phyloP scores from a whole-genome alignment of 1,140 invertebrate species.

The Plectus sambesii region DNA sequence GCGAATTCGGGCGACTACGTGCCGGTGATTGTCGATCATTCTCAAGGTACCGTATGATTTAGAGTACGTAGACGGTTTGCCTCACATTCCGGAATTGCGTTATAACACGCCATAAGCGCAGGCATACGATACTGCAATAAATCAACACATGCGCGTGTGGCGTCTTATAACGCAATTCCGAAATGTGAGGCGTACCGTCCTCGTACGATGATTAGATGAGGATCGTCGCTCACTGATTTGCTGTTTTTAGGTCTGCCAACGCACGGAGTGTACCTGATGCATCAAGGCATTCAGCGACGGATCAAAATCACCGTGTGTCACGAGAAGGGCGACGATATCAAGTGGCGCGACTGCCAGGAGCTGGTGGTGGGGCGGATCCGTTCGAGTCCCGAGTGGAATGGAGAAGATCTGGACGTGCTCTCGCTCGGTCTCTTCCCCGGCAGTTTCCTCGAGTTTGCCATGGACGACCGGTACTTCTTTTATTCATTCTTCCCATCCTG shows the following conservation, averaged over 20 bases:
- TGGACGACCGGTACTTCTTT: conserved; percentile 70
- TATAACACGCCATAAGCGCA: no score
- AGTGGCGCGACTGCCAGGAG: conserved; percentile 69
- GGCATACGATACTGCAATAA: no score
- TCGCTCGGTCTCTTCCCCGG: conserved; percentile 90
- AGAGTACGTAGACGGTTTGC: no score
- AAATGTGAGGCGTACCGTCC: no score
- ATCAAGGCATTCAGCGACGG: conserved; percentile 90
- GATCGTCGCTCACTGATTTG: no score
- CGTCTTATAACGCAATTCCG: no score
- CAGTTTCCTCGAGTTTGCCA: conserved; percentile 76
- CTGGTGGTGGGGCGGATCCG: conserved; percentile 84
- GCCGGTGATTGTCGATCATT: no score
- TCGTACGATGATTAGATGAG: no score
- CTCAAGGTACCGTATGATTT: no score
- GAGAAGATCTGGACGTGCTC: conserved; percentile 82
- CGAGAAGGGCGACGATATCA: conserved; percentile 77
- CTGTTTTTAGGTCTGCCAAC: conserved; percentile 88
- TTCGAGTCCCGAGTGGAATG: conserved; percentile 72
- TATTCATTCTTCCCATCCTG: no score
- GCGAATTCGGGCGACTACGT: conserved; percentile 88
- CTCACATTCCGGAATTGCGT: no score
- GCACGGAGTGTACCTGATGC: conserved; percentile 82
- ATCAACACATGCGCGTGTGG: no score
- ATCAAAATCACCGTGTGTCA: conserved; percentile 97